Base-by-base conservation (phyloP, 2,888 invertebrate genomes). In the Drosophila planitibia region DNA sequence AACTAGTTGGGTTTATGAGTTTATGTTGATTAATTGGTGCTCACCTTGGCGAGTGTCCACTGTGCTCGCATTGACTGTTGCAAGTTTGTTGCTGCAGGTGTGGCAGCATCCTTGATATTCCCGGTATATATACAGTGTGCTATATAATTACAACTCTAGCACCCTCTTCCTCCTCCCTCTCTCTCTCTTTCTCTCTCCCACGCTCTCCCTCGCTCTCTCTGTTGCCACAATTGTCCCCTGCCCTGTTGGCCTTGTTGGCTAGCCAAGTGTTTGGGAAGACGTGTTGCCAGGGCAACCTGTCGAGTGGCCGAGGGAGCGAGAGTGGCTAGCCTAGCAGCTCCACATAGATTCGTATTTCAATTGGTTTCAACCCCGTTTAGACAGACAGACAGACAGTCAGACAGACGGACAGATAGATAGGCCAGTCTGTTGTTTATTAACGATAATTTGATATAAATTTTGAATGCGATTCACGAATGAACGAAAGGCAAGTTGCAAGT, bases 241-340 rank as follows among this genome's bases (percentile, higher is more conserved):
- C 16, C 25, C 25, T 47, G 16, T 47, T 25, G 16, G 25, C 22
- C 25, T 47, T 47, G 57, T 58, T n/a, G 37, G 63, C 35, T 12
- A 22, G 62, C 47, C 49, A 44, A 54, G 66, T 78, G 78, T 78
- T 74, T 78, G 54, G 78, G 39, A 70, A 47, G 70, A 51, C n/a
- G 39, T 65, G 78, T 78, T 66, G 64, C 66, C 78, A 78, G 10
- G 66, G 57, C 60, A 78, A 78, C 77, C 25, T 16, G 51, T 10
- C 44, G 30, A 25, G 33, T 14, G 39, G 35, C 19, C 70, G 16
- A 28, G 19, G 72, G 28, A 58, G 35, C 12, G 39, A 12, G 52
- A 66, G 70, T 62, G 53, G 47, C 52, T 37, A 22, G 39, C 68
- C 65, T 47, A 47, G 47, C 47, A 4, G 22, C 47, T 47, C 25